Evolutionary conservation across 2,888 invertebrate species (phyloP).

Genomic region (Drosophila prolongata): DNA sequence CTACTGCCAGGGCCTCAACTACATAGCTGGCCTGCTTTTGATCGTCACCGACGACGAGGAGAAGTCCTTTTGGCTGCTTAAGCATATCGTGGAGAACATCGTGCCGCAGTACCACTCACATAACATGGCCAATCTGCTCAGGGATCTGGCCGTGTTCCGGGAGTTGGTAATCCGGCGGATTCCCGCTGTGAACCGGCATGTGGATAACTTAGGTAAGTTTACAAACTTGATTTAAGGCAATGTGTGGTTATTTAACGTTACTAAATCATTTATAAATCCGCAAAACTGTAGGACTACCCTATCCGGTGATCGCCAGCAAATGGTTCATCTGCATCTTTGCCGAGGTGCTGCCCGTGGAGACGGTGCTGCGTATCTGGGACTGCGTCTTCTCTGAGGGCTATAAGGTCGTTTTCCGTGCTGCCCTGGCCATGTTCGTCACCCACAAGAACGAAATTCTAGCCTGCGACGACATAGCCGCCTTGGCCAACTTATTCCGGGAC

Average conservation of each 20-base stretch:
- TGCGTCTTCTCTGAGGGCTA: conserved; percentile 97
- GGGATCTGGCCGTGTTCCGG: conserved; percentile 95
- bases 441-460: conserved; percentile 90
- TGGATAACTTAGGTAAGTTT: conserved; percentile 88
- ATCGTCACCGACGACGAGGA: conserved; percentile 95
- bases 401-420: conserved; percentile 95
- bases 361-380: conserved; percentile 97
- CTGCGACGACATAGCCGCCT: conserved; percentile 91
- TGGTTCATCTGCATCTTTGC: conserved; percentile 98
- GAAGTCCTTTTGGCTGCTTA: conserved; percentile 96
- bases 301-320: conserved; percentile 96
- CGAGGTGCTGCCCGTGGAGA: conserved; percentile 97
- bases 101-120: conserved; percentile 95
- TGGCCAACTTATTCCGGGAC: conserved; percentile 92
- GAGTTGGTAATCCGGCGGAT: conserved; percentile 93
- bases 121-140: conserved; percentile 94
- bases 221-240: too few species aligned
- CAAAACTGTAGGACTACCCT: conserved; percentile 88
- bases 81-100: conserved; percentile 93
- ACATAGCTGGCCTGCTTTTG: conserved; percentile 93
- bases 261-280: background rate
- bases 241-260: too few species aligned
- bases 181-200: conserved; percentile 92
- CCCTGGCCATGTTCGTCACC: conserved; percentile 91
- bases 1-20: conserved; percentile 98